Evolutionary conservation across 2,888 invertebrate species (phyloP), one percentile per base, ranked within the genome.

Genomic region (Drosophila fungiperda): DNA sequence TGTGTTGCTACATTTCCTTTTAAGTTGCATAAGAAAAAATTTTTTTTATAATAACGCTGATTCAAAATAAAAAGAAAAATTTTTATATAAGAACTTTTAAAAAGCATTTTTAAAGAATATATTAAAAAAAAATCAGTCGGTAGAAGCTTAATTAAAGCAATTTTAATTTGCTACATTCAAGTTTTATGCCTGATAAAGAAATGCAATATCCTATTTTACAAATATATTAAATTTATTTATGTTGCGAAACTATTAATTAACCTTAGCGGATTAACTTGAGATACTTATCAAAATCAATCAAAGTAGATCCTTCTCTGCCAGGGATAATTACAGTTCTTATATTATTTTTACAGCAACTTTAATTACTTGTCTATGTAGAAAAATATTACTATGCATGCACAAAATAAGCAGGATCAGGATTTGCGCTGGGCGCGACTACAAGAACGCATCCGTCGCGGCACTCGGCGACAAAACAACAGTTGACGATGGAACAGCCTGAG

Each of bases 371-470:
- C 87, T 83, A 82, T 55, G 84, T 89, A 85, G 70, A 85, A 89
- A 87, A 89, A 86, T 89, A 89, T 86, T 76, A 68, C 84, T 89
- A 84, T 76, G 69, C 64, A 68, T 57, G 59, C 59, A 23, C 15
- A 76, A 65, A 58, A 53, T 65, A 26, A 67, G 67, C 54, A 40
- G 62, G 33, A 38, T 64, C 42, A 62, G 62, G 64, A 68, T 64
- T 40, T 49, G 20, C 63, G 53, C 55, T 83, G 80, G 71, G 63
- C 62, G 12, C 65, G 71, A 49, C 45, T 68, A 42, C 66, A 58
- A 20, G 53, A 35, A 48, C 60, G 48, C 23, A 33, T 49, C 9
- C 50, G 61, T 9, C 64, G 64, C 12, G 72, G 67, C 32, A 73
- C 58, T 7, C 75, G 81, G 54, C 88, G 73, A 32, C 86, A 80